Evolutionary conservation across 2,113 vertebrate genomes (phyloP).

Genomic region (Aramus guarauna): DNA sequence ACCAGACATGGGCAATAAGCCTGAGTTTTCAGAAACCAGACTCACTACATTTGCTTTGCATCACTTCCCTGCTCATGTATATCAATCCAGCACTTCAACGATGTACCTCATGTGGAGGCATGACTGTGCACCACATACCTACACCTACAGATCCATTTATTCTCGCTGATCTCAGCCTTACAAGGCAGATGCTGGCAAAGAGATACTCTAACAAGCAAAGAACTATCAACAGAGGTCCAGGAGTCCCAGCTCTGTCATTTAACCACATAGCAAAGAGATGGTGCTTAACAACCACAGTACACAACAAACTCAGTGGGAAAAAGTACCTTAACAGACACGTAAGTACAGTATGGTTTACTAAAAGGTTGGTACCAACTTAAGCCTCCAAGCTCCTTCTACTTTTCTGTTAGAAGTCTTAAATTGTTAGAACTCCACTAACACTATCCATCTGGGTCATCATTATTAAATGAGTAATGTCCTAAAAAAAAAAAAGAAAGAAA

Average conservation of each 20-base stretch:
- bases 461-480: background rate
- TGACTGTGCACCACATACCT: background rate
- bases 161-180: background rate
- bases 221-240: background rate
- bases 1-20: background rate
- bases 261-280: background rate
- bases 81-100: background rate
- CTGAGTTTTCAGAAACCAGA: background rate
- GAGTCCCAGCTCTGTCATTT: background rate
- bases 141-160: background rate
- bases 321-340: background rate
- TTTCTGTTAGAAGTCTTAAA: background rate
- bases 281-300: background rate
- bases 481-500: no score
- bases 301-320: background rate
- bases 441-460: background rate
- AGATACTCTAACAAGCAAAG: background rate
- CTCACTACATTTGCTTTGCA: background rate
- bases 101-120: background rate
- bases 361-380: background rate
- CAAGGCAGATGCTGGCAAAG: background rate
- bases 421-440: background rate
- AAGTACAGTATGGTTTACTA: background rate
- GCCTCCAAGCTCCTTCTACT: background rate
- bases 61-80: accelerated